Percentiles rank a stretch among this genome's conserved stretches.
Evolutionary conservation across 2,888 invertebrate genomes (phyloP).

Genomic region (Zonitis immaculata): DNA sequence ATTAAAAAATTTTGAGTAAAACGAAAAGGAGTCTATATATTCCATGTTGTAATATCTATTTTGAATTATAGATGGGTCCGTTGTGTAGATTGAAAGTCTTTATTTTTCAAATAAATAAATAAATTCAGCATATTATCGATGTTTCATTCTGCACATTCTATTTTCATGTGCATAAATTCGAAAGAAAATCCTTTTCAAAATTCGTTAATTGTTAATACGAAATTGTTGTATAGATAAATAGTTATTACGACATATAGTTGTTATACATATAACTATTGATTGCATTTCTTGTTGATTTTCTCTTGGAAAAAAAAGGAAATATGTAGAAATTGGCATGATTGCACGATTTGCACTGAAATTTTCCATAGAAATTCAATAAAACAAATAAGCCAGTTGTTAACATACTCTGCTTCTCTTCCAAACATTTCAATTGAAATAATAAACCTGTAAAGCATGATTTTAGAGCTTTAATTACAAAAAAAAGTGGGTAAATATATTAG

Average conservation of each 20-base stretch:
- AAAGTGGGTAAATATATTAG: constrained; percentile 9
- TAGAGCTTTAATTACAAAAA: neutral
- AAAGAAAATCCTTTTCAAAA: neutral
- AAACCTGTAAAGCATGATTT: constrained; percentile 1
- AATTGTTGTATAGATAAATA: neutral
- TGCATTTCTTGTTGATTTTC: neutral
- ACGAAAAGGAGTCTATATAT: too few relatives aligned
- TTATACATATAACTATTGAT: neutral
- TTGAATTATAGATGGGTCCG: too few relatives aligned
- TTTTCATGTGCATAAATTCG: too few relatives aligned
- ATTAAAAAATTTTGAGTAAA: too few relatives aligned
- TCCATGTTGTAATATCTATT: too few relatives aligned
- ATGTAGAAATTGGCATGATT: constrained; percentile 18
- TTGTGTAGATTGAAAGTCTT: too few relatives aligned
- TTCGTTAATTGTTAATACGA: neutral
- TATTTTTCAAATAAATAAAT: too few relatives aligned
- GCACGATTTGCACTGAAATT: constrained; percentile 21
- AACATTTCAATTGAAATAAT: too few relatives aligned
- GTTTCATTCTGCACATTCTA: too few relatives aligned
- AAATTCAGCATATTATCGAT: too few relatives aligned
- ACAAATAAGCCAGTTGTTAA: constrained; percentile 8
- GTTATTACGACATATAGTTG: too few relatives aligned
- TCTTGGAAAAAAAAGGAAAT: neutral
- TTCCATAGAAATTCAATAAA: constrained; percentile 1
- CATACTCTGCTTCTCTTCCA: constrained; percentile 1